Evolutionary conservation across 2,113 vertebrate genomes (phyloP).

Genomic region (Perccottus glenii): DNA sequence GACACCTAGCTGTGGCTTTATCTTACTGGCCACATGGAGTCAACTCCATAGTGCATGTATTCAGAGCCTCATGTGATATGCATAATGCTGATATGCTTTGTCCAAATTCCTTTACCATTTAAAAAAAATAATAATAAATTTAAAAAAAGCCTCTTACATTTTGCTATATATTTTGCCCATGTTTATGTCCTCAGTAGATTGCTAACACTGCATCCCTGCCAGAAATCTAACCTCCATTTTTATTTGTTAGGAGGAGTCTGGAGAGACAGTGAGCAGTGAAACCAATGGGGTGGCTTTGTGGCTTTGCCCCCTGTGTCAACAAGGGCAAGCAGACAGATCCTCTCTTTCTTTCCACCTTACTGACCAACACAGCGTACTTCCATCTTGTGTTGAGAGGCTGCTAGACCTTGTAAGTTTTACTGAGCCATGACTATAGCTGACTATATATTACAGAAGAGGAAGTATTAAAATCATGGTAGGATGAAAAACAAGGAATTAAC

Average conservation of each 20-base stretch:
- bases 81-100: neutral
- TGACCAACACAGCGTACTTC: conserved; percentile 80
- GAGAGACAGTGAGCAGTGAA: conserved; percentile 74
- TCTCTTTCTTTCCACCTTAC: conserved; percentile 78
- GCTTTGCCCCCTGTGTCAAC: conserved; percentile 82
- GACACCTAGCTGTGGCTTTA: neutral
- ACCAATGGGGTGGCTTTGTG: conserved; percentile 73
- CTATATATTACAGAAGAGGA: neutral
- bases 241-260: conserved; percentile 77
- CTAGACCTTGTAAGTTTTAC: conserved; percentile 78
- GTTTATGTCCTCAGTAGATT: neutral
- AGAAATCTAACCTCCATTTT: neutral
- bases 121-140: no score
- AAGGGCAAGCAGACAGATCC: conserved; percentile 71
- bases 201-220: neutral
- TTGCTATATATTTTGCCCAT: neutral
- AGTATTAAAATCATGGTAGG: conserved; percentile 7
- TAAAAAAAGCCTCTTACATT: neutral
- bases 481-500: conserved; percentile 7
- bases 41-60: conserved; percentile 2
- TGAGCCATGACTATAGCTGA: no score
- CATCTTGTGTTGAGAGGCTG: conserved; percentile 78
- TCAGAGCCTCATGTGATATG: neutral
- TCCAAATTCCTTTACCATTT: neutral
- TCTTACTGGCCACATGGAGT: neutral